These are phyloP conservation scores for Trachelus iudaicus DNA, from an alignment of 2,888 invertebrate genomes.

Conservation along the genomic window DNA sequence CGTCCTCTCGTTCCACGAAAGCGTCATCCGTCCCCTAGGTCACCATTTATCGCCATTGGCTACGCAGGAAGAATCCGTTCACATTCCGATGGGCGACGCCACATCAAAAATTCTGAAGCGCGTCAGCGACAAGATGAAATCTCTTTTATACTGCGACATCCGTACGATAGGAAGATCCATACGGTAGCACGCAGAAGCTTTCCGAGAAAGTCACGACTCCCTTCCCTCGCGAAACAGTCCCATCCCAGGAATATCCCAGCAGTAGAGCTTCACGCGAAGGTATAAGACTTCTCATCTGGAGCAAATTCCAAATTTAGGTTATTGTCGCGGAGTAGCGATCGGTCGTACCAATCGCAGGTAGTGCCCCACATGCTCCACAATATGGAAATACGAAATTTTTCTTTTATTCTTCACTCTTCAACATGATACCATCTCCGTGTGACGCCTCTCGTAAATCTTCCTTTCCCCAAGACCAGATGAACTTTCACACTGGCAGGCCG, in stretches of 20 bases:
- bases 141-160: neutral
- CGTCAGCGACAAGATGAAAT: neutral
- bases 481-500: neutral
- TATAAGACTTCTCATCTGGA: neutral
- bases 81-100: neutral
- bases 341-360: neutral
- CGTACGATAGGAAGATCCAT: neutral
- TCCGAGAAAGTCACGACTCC: neutral
- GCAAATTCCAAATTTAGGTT: neutral
- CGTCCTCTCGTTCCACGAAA: neutral
- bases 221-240: neutral
- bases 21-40: neutral
- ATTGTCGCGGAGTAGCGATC: neutral
- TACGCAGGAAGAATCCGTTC: neutral
- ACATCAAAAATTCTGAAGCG: neutral
- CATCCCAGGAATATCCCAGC: neutral
- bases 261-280: neutral
- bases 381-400: neutral
- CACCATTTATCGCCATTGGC: neutral
- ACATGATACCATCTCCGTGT: too few relatives aligned
- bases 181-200: neutral
- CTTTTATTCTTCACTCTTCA: too few relatives aligned
- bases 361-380: neutral
- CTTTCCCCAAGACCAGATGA: neutral
- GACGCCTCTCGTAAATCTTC: too few relatives aligned